Conservation (phyloP, 2,888 invertebrate species). For the Xestobium rufovillosum region DNA sequence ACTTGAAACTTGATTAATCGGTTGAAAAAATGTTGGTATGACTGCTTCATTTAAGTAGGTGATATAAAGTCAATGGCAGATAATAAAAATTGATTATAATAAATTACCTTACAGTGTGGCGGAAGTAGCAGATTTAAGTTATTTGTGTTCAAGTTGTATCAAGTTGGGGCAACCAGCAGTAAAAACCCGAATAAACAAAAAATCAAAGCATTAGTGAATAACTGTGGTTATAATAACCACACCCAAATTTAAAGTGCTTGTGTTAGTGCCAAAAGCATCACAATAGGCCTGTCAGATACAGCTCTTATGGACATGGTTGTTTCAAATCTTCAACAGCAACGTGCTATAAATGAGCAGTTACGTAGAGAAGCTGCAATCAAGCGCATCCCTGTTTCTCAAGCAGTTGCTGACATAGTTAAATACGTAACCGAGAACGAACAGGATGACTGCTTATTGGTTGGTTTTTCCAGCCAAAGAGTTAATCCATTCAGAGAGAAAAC, state of each 20-base stretch:
- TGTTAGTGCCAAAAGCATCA: conserved; percentile 37
- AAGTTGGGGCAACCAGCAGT: no score
- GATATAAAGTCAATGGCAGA: no score
- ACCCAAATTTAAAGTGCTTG: conserved; percentile 4
- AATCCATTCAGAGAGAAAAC: conserved; percentile 95
- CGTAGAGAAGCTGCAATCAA: conserved; percentile 84
- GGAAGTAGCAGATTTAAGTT: no score
- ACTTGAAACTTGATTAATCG: no score
- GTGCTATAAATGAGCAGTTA: conserved; percentile 87
- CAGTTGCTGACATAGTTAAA: conserved; percentile 87
- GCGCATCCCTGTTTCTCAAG: conserved; percentile 79
- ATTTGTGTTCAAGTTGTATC: no score
- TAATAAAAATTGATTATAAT: no score
- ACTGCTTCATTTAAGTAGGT: no score
- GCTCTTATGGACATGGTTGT: conserved; percentile 91
- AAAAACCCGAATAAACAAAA: no score
- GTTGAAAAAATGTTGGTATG: no score
- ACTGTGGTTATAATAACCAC: no score
- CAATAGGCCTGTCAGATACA: conserved; percentile 83
- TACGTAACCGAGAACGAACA: conserved; percentile 85
- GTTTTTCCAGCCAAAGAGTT: conserved; percentile 89
- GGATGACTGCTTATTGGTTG: conserved; percentile 87
- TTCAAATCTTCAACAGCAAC: conserved; percentile 89
- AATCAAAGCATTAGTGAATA: no score
- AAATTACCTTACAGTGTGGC: no score